These are phyloP conservation scores for Lasius platythorax DNA, from an alignment of 2,888 invertebrate genomes.

Conservation along the genomic window DNA sequence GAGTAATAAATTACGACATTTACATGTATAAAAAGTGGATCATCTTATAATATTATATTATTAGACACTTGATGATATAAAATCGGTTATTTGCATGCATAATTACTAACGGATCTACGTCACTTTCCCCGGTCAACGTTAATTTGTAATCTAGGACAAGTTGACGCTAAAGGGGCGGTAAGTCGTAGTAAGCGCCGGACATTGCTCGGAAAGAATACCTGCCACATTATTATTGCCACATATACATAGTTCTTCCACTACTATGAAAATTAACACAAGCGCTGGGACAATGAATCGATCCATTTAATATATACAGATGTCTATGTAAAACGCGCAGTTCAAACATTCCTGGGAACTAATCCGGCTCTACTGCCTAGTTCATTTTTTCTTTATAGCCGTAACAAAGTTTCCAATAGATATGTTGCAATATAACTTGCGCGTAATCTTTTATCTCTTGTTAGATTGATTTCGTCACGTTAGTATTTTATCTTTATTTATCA, in stretches of 20 bases:
- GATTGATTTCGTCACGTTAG: neutral
- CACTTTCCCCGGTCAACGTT: constrained; percentile 19
- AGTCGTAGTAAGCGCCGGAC: constrained; percentile 41
- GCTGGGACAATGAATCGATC: constrained; percentile 48
- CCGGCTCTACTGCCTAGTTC: constrained; percentile 16
- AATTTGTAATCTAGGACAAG: constrained; percentile 46
- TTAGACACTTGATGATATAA: constrained; percentile 1
- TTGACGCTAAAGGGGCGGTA: constrained; percentile 42
- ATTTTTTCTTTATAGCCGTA: constrained; percentile 8
- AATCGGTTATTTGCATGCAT: neutral
- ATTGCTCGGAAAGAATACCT: constrained; percentile 31
- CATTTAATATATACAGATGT: constrained; percentile 58
- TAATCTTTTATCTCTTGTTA: neutral
- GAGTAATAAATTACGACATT: constrained; percentile 28
- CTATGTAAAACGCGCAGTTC: constrained; percentile 42
- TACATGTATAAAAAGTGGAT: neutral
- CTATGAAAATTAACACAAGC: constrained; percentile 55
- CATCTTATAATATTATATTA: constrained; percentile 20
- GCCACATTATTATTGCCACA: constrained; percentile 38
- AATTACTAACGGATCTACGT: neutral
- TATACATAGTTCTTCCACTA: constrained; percentile 7
- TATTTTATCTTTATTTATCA: neutral
- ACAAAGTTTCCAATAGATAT: neutral
- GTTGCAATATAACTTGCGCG: neutral
- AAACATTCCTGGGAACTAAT: constrained; percentile 49